Evolutionary conservation across 2,797 vertebrate genomes (phyloP).

Genomic region (Pipistrellus pygmaeus): DNA sequence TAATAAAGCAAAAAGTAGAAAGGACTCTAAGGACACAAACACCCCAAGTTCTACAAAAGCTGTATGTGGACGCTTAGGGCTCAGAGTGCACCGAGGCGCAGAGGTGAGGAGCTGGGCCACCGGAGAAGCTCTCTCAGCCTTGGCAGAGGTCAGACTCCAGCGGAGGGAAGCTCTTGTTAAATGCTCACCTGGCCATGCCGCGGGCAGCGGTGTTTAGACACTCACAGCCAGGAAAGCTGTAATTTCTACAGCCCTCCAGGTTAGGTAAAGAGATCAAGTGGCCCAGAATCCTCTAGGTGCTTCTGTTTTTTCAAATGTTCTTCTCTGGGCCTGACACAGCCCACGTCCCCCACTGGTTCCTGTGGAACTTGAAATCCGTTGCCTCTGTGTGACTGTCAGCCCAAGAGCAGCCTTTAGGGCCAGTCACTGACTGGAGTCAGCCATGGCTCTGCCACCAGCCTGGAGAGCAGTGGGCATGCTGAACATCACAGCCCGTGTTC

Average conservation of each 20-base stretch:
- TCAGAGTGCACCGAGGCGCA: slow-evolving; percentile 78
- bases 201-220: background rate
- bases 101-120: slow-evolving; percentile 82
- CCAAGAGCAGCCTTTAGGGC: background rate
- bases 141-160: slow-evolving; percentile 80
- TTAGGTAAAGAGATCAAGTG: background rate
- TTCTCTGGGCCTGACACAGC: background rate
- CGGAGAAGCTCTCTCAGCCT: slow-evolving; percentile 81
- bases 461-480: background rate
- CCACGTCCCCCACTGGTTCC: background rate
- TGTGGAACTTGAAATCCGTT: background rate
- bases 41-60: too few species aligned
- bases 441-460: background rate
- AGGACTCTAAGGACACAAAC: accelerated
- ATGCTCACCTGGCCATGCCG: slow-evolving; percentile 21
- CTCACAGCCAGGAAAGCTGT: accelerated
- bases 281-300: background rate
- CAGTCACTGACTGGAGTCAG: background rate
- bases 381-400: background rate
- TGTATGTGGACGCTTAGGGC: background rate
- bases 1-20: background rate
- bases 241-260: background rate
- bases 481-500: background rate
- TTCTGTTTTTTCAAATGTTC: background rate
- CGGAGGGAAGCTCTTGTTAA: slow-evolving; percentile 57